Conservation (phyloP, 2,888 invertebrate genomes). For the Branchellion lobata region DNA sequence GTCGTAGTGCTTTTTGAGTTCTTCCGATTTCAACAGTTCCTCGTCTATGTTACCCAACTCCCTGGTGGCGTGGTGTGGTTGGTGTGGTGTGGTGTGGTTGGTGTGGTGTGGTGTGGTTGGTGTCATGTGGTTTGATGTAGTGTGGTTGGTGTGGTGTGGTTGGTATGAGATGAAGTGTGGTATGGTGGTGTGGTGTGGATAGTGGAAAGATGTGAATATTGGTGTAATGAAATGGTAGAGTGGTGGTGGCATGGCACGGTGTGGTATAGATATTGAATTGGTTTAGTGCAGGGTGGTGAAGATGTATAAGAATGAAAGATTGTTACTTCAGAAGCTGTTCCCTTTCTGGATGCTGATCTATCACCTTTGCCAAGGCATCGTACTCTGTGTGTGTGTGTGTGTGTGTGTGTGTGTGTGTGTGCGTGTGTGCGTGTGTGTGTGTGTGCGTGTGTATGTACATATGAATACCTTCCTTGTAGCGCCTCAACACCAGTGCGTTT, state of each 20-base stretch:
- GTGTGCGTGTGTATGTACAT: neutral
- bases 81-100: no score
- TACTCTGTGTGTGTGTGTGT: constrained; percentile 72
- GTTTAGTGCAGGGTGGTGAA: no score
- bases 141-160: no score
- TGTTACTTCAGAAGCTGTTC: constrained; percentile 67
- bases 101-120: no score
- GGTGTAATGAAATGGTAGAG: no score
- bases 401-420: neutral
- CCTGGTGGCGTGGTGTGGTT: neutral
- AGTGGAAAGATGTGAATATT: no score
- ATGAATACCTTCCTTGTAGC: neutral
- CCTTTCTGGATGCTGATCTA: constrained; percentile 84
- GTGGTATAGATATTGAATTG: no score
- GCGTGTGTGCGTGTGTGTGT: neutral
- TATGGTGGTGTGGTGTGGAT: no score
- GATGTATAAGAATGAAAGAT: no score
- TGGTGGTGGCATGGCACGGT: no score
- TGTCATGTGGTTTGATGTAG: no score
- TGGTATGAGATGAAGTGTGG: no score
- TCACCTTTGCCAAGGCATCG: constrained; percentile 85
- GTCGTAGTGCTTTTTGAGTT: neutral
- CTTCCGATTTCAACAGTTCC: neutral
- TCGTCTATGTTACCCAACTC: neutral
- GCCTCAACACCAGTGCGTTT: neutral